A percentile compares a stretch with the other conserved stretches of the same genome.
Evolutionary conservation across 2,113 vertebrate species (phyloP).

Genomic region (Eubucco bourcierii): DNA sequence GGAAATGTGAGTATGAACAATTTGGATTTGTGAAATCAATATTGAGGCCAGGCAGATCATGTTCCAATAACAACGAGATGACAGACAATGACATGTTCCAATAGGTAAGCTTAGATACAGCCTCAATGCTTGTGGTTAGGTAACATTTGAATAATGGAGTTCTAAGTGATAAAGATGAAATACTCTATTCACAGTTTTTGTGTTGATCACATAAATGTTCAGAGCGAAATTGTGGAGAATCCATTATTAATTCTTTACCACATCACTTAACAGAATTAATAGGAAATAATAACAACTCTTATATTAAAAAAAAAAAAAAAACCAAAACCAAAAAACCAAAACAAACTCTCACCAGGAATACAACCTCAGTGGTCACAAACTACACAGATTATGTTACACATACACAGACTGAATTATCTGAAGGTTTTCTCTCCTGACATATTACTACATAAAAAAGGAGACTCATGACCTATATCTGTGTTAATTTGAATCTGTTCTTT

Average conservation of each 20-base stretch:
- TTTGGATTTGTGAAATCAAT: neutral
- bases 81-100: neutral
- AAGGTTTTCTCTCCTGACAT: neutral
- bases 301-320: neutral
- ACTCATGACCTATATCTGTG: neutral
- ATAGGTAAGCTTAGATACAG: neutral
- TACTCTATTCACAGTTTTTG: neutral
- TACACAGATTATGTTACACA: neutral
- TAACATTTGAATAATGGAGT: neutral
- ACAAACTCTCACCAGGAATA: neutral
- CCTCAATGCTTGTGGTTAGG: neutral
- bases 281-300: neutral
- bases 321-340: neutral
- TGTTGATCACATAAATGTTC: neutral
- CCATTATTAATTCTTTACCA: neutral
- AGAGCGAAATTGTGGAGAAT: neutral
- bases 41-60: neutral
- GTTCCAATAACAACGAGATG: no score
- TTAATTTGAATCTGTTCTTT: neutral
- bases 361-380: neutral
- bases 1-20: neutral
- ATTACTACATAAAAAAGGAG: neutral
- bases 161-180: neutral
- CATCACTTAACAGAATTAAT: neutral
- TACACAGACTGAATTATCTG: neutral